These are phyloP conservation scores for Toxonevra muliebris DNA, from an alignment of 2,888 invertebrate species.

Conservation along the genomic window DNA sequence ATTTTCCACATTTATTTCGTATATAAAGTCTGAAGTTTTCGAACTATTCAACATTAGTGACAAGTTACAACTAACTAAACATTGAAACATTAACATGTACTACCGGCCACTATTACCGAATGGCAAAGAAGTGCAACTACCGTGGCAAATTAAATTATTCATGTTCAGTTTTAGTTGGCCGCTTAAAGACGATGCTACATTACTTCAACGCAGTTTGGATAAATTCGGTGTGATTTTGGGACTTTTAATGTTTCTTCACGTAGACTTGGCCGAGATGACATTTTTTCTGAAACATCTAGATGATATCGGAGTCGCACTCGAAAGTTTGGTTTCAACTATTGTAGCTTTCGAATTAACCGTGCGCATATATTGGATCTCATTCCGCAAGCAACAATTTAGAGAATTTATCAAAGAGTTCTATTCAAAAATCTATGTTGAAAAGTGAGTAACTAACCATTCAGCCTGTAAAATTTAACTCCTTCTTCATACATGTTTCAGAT, in stretches of 20 bases:
- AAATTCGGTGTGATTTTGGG: background rate
- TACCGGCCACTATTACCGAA: constrained; percentile 12
- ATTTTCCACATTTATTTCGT: background rate
- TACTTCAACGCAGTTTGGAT: background rate
- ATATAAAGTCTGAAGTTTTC: background rate
- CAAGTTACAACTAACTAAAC: background rate
- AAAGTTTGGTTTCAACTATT: background rate
- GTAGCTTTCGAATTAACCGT: constrained; percentile 28
- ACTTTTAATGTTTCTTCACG: background rate
- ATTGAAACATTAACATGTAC: background rate
- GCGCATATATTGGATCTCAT: constrained; percentile 25
- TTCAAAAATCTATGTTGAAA: constrained; percentile 44
- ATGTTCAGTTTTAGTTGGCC: constrained; percentile 13
- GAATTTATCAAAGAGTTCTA: constrained; percentile 46
- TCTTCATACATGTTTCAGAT: background rate
- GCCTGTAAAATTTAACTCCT: background rate
- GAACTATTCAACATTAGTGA: background rate
- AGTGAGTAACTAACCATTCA: constrained; percentile 18
- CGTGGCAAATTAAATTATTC: constrained; percentile 12
- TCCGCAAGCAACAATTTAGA: constrained; percentile 37
- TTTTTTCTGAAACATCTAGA: background rate
- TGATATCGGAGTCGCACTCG: constrained; percentile 1
- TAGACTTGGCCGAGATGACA: background rate
- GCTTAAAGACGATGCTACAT: background rate
- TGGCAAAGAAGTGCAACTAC: constrained; percentile 12